Percentiles rank a stretch among this genome's conserved stretches.
phyloP scores from a whole-genome alignment of 2,888 invertebrate species.

The Watsonalla binaria region DNA sequence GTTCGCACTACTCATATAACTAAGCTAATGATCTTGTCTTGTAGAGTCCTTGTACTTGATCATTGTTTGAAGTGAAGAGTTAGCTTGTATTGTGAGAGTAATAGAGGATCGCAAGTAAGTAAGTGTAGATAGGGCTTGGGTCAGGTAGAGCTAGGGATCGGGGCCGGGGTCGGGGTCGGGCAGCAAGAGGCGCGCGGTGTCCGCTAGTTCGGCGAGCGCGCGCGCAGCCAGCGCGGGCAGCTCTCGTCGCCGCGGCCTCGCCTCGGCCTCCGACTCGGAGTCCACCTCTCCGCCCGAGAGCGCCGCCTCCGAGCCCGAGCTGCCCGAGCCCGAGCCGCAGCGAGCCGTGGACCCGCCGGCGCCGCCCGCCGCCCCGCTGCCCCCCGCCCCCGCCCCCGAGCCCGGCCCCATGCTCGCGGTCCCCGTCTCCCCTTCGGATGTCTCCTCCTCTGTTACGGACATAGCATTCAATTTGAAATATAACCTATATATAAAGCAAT shows the following conservation, averaged over 20 bases:
- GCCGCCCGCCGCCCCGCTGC: constrained; percentile 19
- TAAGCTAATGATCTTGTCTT: too few species aligned
- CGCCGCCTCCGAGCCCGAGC: constrained; percentile 4
- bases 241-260: constrained; percentile 19
- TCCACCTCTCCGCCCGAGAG: constrained; percentile 12
- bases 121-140: not conserved
- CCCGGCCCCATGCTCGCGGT: not conserved
- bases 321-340: constrained; percentile 21
- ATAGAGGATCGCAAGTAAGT: not conserved
- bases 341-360: constrained; percentile 30
- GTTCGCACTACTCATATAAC: too few species aligned
- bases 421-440: constrained; percentile 38
- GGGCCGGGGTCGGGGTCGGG: not conserved
- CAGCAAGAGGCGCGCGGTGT: constrained; percentile 12
- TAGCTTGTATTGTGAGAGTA: too few species aligned
- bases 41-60: too few species aligned
- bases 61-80: too few species aligned
- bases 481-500: too few species aligned
- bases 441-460: constrained; percentile 42
- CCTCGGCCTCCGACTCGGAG: constrained; percentile 16
- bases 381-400: not conserved
- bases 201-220: constrained; percentile 24
- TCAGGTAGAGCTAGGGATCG: not conserved
- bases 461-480: too few species aligned
- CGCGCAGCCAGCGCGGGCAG: constrained; percentile 32